Conservation (phyloP, 2,888 invertebrate species). For the Cyaniris semiargus region DNA sequence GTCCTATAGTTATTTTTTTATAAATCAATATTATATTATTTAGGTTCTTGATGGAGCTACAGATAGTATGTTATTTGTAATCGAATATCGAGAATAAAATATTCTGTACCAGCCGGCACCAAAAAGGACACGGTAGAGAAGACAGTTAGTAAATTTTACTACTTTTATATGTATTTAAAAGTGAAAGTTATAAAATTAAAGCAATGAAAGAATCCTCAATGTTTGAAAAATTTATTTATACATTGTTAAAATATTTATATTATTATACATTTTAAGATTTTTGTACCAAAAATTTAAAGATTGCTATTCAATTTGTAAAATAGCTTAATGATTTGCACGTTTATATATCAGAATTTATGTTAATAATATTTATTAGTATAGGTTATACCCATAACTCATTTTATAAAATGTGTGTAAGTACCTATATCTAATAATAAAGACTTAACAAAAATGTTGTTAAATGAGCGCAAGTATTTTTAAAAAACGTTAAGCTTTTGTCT, state of each 20-base stretch:
- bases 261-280: not conserved
- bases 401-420: not conserved
- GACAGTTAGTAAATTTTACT: slow-evolving; percentile 16
- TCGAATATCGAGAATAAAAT: slow-evolving; percentile 41
- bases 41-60: slow-evolving; percentile 40
- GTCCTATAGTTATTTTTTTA: slow-evolving; percentile 46
- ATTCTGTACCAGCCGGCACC: slow-evolving; percentile 24
- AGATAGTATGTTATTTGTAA: slow-evolving; percentile 42
- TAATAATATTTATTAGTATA: not conserved
- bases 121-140: not conserved
- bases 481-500: slow-evolving; percentile 35
- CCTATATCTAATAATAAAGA: not conserved
- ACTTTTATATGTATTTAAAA: slow-evolving; percentile 23
- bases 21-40: slow-evolving; percentile 46
- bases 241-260: slow-evolving; percentile 20
- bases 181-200: not conserved
- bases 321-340: not conserved
- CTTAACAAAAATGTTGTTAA: not conserved
- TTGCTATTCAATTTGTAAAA: not conserved
- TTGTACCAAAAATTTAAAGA: slow-evolving; percentile 1
- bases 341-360: not conserved
- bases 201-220: not conserved
- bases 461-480: slow-evolving; percentile 18
- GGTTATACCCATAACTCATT: not conserved
- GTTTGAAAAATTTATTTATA: slow-evolving; percentile 3